A percentile compares a stretch with the other conserved stretches of the same genome.
phyloP scores from a whole-genome alignment of 2,888 invertebrate genomes.

The Gortyna flavago region DNA sequence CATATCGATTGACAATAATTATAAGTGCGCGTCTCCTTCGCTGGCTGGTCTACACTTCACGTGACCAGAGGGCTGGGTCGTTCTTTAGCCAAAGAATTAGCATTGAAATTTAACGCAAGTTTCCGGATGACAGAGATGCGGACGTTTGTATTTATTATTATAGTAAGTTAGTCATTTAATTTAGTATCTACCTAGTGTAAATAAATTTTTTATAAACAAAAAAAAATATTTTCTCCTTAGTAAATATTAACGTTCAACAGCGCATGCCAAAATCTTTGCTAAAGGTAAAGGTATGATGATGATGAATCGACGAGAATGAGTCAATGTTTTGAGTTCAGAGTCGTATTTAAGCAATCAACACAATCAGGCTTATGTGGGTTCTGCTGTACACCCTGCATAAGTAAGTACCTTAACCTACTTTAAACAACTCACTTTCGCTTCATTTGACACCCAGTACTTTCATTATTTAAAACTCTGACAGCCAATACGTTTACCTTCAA shows the following conservation, averaged over 20 bases:
- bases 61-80: too few species aligned
- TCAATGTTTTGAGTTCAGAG: conserved; percentile 43
- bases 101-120: too few species aligned
- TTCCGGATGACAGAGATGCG: too few species aligned
- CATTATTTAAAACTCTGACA: conserved; percentile 66
- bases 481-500: conserved; percentile 29
- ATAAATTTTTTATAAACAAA: too few species aligned
- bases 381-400: conserved; percentile 48
- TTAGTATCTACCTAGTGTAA: too few species aligned
- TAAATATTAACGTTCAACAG: not conserved
- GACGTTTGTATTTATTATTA: too few species aligned
- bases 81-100: too few species aligned
- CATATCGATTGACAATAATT: not conserved
- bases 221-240: too few species aligned
- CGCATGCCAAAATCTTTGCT: not conserved
- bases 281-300: not conserved
- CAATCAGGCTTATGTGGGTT: conserved; percentile 28
- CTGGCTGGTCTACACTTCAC: too few species aligned
- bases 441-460: conserved; percentile 73
- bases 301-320: not conserved
- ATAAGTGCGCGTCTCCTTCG: too few species aligned
- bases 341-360: conserved; percentile 44
- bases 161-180: too few species aligned
- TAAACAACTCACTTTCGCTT: conserved; percentile 70
- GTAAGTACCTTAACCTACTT: conserved; percentile 66